Conservation (phyloP, 2,113 vertebrate species). For the Laticauda laticaudata region DNA sequence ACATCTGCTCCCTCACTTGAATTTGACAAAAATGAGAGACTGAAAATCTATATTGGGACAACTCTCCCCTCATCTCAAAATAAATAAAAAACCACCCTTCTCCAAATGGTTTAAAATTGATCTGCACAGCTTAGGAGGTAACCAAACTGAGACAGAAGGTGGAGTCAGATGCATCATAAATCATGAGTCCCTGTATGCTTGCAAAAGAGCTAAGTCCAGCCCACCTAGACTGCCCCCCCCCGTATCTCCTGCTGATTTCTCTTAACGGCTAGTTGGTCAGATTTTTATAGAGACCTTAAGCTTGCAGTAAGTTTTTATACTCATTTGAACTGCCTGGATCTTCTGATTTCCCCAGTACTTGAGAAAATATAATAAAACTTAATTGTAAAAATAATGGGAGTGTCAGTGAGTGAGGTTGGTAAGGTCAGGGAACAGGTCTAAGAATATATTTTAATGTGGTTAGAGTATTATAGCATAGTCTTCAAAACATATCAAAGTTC, state of each 20-base stretch:
- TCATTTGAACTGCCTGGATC: background rate
- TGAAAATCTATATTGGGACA: background rate
- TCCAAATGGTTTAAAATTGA: background rate
- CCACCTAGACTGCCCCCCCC: too few species aligned
- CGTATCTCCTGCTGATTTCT: background rate
- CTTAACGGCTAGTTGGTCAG: background rate
- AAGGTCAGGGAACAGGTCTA: background rate
- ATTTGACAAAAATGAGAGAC: background rate
- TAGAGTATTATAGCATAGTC: background rate
- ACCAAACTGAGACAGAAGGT: background rate
- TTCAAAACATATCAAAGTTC: background rate
- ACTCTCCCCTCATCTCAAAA: background rate
- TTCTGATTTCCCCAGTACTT: background rate
- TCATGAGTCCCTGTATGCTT: too few species aligned
- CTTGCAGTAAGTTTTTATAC: background rate
- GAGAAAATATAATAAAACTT: background rate
- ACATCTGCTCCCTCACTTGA: background rate
- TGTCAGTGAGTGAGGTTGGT: background rate
- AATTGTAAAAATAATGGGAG: background rate
- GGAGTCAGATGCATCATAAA: too few species aligned
- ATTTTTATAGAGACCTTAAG: background rate
- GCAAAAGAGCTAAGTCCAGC: too few species aligned
- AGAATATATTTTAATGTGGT: background rate
- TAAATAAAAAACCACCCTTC: background rate
- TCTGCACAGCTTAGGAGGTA: background rate